Percentiles rank a stretch among this genome's conserved stretches.
Conservation (phyloP, 2,888 invertebrate genomes). For the Chirona hameri region DNA sequence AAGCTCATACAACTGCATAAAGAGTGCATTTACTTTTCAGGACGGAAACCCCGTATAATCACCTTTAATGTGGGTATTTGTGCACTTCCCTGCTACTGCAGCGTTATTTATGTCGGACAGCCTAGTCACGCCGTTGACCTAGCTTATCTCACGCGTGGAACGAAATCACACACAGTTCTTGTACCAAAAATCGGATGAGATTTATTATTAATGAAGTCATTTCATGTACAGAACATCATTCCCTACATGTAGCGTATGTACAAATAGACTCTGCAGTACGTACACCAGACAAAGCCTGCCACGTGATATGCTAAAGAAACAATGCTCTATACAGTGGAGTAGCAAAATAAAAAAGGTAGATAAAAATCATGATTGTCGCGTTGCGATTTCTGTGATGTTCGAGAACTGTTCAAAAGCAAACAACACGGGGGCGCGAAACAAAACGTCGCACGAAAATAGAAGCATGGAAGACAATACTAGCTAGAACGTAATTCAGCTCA, state of each 20-base stretch:
- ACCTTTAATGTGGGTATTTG: too few species aligned
- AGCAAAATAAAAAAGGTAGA: background rate
- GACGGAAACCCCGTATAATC: too few species aligned
- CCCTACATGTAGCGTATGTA: background rate
- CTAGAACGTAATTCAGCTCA: background rate
- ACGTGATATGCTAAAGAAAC: slow-evolving; percentile 22
- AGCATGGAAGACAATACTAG: slow-evolving; percentile 22
- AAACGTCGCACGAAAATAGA: background rate
- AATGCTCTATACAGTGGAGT: background rate
- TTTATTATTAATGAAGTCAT: slow-evolving; percentile 29
- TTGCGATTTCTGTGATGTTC: too few species aligned
- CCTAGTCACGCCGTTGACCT: too few species aligned
- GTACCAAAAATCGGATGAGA: slow-evolving; percentile 25
- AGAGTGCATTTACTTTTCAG: too few species aligned
- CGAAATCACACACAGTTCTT: background rate
- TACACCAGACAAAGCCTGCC: background rate
- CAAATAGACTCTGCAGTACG: background rate
- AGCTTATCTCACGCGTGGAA: too few species aligned
- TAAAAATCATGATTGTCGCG: too few species aligned
- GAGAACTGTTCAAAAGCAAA: too few species aligned
- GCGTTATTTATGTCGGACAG: too few species aligned
- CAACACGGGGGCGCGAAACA: background rate
- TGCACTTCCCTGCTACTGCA: too few species aligned
- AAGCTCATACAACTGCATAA: too few species aligned
- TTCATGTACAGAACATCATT: slow-evolving; percentile 7